phyloP scores from a whole-genome alignment of 2,888 invertebrate species.

The Schizotus pectinicornis region DNA sequence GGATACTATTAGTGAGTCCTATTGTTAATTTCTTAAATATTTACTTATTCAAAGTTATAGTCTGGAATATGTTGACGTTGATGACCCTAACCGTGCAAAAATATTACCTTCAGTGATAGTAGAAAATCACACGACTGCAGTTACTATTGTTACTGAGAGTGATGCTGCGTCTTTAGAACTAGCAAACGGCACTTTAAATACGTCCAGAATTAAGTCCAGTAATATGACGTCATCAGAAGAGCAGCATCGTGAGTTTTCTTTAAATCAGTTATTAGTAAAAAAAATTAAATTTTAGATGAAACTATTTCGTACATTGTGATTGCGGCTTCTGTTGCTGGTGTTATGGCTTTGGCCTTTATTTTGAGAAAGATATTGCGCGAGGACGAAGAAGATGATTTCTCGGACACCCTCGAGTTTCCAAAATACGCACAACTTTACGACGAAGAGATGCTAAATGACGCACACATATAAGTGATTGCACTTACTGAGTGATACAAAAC shows the following conservation, averaged over 20 bases:
- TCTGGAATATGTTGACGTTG: neutral
- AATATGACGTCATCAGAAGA: neutral
- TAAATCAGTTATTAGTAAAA: neutral
- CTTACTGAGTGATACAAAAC: neutral
- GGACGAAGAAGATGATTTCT: slow-evolving; percentile 19
- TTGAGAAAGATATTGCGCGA: slow-evolving; percentile 17
- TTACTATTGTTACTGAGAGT: neutral
- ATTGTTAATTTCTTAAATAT: neutral
- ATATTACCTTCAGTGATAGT: neutral
- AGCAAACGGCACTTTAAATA: neutral
- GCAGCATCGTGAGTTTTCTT: slow-evolving; percentile 6
- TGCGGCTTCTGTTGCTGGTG: slow-evolving; percentile 13
- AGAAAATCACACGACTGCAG: too few relatives aligned
- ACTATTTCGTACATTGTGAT: slow-evolving; percentile 23
- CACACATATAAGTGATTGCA: slow-evolving; percentile 13
- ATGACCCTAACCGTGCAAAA: too few relatives aligned
- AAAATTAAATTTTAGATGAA: slow-evolving; percentile 12
- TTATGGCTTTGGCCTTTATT: slow-evolving; percentile 4
- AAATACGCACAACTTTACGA: slow-evolving; percentile 25
- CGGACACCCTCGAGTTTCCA: slow-evolving; percentile 16
- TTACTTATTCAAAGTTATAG: too few relatives aligned
- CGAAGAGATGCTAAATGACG: slow-evolving; percentile 23
- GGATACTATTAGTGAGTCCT: slow-evolving; percentile 26
- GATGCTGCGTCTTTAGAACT: neutral
- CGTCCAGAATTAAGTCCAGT: neutral